Evolutionary conservation across 2,797 vertebrate species (phyloP), one percentile per base, ranked within the genome.

Genomic region (Australoheros facetus): DNA sequence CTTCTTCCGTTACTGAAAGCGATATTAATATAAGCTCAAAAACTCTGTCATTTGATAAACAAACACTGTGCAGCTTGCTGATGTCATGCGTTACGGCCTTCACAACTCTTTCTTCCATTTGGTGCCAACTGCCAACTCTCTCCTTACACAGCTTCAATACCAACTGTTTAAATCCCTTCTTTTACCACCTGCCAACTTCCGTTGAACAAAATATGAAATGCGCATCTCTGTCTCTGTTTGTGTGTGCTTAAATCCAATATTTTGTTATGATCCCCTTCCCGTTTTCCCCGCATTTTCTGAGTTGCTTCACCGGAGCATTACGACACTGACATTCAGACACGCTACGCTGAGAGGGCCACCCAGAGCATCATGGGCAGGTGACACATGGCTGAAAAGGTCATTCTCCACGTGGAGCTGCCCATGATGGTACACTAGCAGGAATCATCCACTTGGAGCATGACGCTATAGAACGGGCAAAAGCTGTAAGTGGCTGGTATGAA

Each of bases 301-400:
- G 26, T 57, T 21, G 85, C 80, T 87, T 85, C 83, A 83, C 30
- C 78, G 75, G 77, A 90, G 88, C 86, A 21, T 71, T 73, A 56
- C 42, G 1, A 62, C 66, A 19, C 62, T 85, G 78, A 90, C 91
- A 91, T 84, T 89, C 85, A 91, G 77, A 71, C 78, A 42, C 19
- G 37, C 48, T 57, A 75, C n/a, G 64, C 85, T 85, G 71, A 81
- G 73, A 81, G 78, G 84, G 80, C 87, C 84, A 81, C 84, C 77
- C 66, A 69, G 82, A 87, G 88, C 83, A 83, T 77, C 78, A 26
- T 7, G 66, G 82, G 75, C 81, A 90, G 90, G 85, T 89, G 90
- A 92, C 92, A 91, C 89, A 79, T 88, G 88, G 80, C 86, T 78
- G 85, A 85, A 93, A 93, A 94, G 93, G 92, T 93, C 87, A 78